Evolutionary conservation across 2,797 vertebrate genomes (phyloP).

Genomic region (Sparidentex hasta): DNA sequence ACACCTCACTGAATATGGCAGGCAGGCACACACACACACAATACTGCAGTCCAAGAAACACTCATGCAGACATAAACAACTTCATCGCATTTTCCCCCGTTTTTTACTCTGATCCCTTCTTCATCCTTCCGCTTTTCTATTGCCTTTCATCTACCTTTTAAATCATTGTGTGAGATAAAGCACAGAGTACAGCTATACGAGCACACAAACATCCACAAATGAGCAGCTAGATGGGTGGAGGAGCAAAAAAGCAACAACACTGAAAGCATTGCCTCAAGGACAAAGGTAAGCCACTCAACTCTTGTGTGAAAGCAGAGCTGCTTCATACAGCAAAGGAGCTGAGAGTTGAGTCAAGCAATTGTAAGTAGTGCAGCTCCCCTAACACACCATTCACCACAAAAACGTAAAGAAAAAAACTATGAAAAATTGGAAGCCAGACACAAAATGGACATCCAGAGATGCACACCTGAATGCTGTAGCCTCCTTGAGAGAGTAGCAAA

Average conservation of each 20-base stretch:
- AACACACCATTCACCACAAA: slow-evolving; percentile 43
- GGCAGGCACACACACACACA: slow-evolving; percentile 34
- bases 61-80: slow-evolving; percentile 54
- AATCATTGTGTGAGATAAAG: slow-evolving; percentile 45
- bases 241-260: slow-evolving; percentile 14
- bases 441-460: slow-evolving; percentile 69
- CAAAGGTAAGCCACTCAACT: slow-evolving; percentile 70
- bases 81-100: slow-evolving; percentile 31
- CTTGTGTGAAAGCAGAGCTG: slow-evolving; percentile 64
- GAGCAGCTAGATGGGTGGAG: slow-evolving; percentile 39
- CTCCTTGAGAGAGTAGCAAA: slow-evolving; percentile 65
- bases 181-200: slow-evolving; percentile 32
- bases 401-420: slow-evolving; percentile 54
- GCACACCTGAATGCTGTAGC: slow-evolving; percentile 63
- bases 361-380: slow-evolving; percentile 53
- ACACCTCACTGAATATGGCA: slow-evolving; percentile 58
- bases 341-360: slow-evolving; percentile 54
- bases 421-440: slow-evolving; percentile 66
- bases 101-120: slow-evolving; percentile 31
- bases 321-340: slow-evolving; percentile 53
- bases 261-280: slow-evolving; percentile 67
- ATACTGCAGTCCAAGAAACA: slow-evolving; percentile 47
- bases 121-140: slow-evolving; percentile 33
- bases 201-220: slow-evolving; percentile 55
- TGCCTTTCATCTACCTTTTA: slow-evolving; percentile 57